Percentiles rank a stretch among this genome's conserved stretches.
phyloP scores from a whole-genome alignment of 2,797 vertebrate species.

The Phalloptychus januarius region DNA sequence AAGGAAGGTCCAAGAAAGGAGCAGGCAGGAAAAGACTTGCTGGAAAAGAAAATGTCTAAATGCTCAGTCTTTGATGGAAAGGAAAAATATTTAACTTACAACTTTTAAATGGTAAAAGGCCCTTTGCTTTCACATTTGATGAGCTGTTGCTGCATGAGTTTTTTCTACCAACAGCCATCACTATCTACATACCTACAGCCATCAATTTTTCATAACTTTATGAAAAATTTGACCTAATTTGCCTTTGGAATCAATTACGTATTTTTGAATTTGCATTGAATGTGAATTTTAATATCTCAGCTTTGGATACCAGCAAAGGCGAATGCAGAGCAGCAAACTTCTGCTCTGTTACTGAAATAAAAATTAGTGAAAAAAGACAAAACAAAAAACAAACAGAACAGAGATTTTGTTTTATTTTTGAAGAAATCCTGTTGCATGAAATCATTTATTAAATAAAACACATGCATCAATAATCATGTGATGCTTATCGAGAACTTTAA shows the following conservation, averaged over 20 bases:
- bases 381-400: neutral
- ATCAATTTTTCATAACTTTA: too few species aligned
- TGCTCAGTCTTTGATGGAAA: neutral
- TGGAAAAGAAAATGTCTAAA: conserved; percentile 7
- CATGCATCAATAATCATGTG: neutral
- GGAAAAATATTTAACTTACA: neutral
- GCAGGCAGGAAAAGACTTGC: conserved; percentile 21
- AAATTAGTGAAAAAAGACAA: neutral
- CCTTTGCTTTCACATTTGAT: conserved; percentile 38
- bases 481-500: neutral
- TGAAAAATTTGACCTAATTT: too few species aligned
- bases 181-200: too few species aligned
- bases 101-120: conserved; percentile 22
- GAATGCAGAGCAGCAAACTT: conserved; percentile 18
- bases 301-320: conserved; percentile 42
- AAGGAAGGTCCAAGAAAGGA: conserved; percentile 28
- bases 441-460: neutral
- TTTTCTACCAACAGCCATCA: too few species aligned
- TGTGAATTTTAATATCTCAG: neutral
- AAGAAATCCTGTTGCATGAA: neutral
- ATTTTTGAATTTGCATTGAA: too few species aligned
- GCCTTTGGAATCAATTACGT: too few species aligned
- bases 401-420: neutral
- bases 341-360: conserved; percentile 8
- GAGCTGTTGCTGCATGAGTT: conserved; percentile 12